Percentiles rank a stretch among this genome's conserved stretches.
Conservation (phyloP, 2,888 invertebrate species). For the Ornithoptera priamus region DNA sequence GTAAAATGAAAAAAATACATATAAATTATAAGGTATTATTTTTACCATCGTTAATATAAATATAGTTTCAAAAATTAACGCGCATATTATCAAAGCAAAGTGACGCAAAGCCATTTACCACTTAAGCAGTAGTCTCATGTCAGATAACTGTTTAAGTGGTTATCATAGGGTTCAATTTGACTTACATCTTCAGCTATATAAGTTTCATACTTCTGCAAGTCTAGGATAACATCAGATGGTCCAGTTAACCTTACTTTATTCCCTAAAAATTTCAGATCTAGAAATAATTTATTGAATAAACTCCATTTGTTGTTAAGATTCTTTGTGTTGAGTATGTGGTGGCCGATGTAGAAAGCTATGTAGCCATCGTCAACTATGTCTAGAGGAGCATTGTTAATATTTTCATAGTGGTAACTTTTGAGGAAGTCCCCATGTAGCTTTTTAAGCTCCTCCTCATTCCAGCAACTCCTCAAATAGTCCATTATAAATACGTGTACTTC, state of each 20-base stretch:
- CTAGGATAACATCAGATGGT: constrained; percentile 84
- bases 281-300: constrained; percentile 81
- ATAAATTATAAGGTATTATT: background rate
- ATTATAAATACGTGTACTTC: constrained; percentile 86
- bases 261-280: constrained; percentile 85
- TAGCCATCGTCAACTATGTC: constrained; percentile 86
- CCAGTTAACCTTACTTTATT: constrained; percentile 85
- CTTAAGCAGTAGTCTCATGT: too few species aligned
- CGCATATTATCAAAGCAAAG: background rate
- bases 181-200: constrained; percentile 79
- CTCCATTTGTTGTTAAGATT: constrained; percentile 63
- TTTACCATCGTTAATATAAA: background rate
- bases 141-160: background rate
- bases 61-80: background rate
- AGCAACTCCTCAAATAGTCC: constrained; percentile 78
- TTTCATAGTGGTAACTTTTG: constrained; percentile 76
- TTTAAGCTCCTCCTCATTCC: constrained; percentile 61
- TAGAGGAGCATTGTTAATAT: constrained; percentile 70
- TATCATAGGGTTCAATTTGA: constrained; percentile 32
- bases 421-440: constrained; percentile 81
- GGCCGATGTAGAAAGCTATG: constrained; percentile 85
- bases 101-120: background rate
- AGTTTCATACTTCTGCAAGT: constrained; percentile 82
- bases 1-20: too few species aligned
- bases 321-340: constrained; percentile 82